Percentiles rank a stretch among this genome's conserved stretches.
Conservation (phyloP, 2,797 vertebrate genomes). For the Poeciliopsis paucimaculata region DNA sequence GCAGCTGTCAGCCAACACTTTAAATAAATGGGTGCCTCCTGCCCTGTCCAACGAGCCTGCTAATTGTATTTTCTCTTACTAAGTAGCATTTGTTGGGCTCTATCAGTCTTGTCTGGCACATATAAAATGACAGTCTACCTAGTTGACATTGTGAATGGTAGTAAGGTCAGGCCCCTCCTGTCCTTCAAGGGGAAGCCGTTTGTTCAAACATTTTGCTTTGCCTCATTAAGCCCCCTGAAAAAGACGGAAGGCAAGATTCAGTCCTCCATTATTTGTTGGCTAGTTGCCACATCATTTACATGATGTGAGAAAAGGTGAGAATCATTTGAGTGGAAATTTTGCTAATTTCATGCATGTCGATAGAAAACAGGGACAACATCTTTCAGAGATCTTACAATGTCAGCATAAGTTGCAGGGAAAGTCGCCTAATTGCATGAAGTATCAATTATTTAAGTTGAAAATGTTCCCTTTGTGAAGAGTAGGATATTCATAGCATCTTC, state of each 20-base stretch:
- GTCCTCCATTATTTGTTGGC: conserved; percentile 62
- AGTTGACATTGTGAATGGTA: conserved; percentile 71
- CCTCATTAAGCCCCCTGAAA: conserved; percentile 75
- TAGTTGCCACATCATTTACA: conserved; percentile 55
- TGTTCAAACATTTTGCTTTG: conserved; percentile 75
- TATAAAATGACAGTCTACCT: conserved; percentile 81
- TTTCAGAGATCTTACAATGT: conserved; percentile 9
- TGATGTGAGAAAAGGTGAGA: conserved; percentile 47
- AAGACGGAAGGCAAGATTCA: conserved; percentile 51
- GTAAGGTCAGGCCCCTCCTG: conserved; percentile 65
- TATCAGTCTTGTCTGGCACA: conserved; percentile 81
- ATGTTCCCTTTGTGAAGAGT: not conserved
- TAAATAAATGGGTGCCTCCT: conserved; percentile 80
- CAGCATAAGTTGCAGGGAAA: conserved; percentile 2
- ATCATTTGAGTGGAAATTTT: conserved; percentile 22
- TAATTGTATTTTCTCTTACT: conserved; percentile 86
- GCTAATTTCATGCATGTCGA: conserved; percentile 4
- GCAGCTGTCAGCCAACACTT: conserved; percentile 74
- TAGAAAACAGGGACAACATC: conserved; percentile 3
- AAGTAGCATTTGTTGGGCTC: conserved; percentile 78
- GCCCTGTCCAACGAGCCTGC: conserved; percentile 79
- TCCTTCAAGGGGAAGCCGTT: conserved; percentile 65
- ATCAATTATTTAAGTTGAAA: not conserved
- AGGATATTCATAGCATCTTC: conserved; percentile 13
- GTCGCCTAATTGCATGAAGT: not conserved